These are phyloP conservation scores for Cryptocheilus praepositus DNA, from an alignment of 2,888 invertebrate genomes.

Conservation along the genomic window DNA sequence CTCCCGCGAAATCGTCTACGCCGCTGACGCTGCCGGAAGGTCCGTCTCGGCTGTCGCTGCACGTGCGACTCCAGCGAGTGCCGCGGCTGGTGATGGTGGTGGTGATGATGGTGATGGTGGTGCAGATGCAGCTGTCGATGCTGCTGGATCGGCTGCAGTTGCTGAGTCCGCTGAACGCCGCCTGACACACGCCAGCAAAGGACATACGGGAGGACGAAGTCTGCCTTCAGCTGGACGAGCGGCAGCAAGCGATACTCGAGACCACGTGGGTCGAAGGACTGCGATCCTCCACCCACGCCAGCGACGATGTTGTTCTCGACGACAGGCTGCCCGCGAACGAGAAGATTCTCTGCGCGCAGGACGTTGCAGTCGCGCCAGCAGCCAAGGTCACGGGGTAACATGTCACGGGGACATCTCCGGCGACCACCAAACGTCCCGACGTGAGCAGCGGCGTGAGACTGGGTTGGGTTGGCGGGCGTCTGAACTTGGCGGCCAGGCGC, in stretches of 20 bases:
- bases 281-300: too few species aligned
- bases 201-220: slow-evolving; percentile 64
- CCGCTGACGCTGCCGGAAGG: slow-evolving; percentile 47
- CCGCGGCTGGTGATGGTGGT: slow-evolving; percentile 6
- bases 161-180: slow-evolving; percentile 40
- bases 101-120: slow-evolving; percentile 2
- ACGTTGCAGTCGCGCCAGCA: slow-evolving; percentile 64
- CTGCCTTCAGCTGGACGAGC: slow-evolving; percentile 58
- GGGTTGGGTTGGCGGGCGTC: too few species aligned
- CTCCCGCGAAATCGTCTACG: slow-evolving; percentile 45
- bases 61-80: slow-evolving; percentile 18
- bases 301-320: slow-evolving; percentile 29
- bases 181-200: slow-evolving; percentile 63
- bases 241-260: slow-evolving; percentile 57
- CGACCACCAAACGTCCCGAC: slow-evolving; percentile 32
- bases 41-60: slow-evolving; percentile 40
- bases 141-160: slow-evolving; percentile 35
- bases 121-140: slow-evolving; percentile 29
- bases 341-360: slow-evolving; percentile 53
- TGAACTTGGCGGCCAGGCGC: too few species aligned
- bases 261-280: slow-evolving; percentile 40
- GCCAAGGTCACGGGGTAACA: slow-evolving; percentile 68
- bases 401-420: slow-evolving; percentile 70
- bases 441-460: background rate
- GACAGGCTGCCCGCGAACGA: slow-evolving; percentile 43